phyloP scores from a whole-genome alignment of 1,140 invertebrate species.

The Diuraphis noxia region DNA sequence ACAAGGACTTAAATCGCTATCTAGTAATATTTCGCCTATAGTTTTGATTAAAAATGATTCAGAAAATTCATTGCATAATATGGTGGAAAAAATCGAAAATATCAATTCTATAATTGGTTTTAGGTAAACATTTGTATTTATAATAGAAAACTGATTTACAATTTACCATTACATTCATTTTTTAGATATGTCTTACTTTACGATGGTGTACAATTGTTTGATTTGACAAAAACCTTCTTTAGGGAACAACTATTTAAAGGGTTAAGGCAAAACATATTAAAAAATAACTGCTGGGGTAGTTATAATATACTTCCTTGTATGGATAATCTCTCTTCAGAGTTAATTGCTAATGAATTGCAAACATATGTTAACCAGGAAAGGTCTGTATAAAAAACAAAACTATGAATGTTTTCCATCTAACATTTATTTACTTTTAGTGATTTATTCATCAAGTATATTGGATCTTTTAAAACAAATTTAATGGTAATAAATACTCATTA shows the following conservation, averaged over 20 bases:
- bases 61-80: neutral
- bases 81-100: slow-evolving; percentile 19
- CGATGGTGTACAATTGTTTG: neutral
- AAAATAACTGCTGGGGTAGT: slow-evolving; percentile 26
- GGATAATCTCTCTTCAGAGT: neutral
- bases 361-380: neutral
- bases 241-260: slow-evolving; percentile 45
- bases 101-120: neutral
- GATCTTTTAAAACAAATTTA: neutral
- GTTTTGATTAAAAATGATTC: slow-evolving; percentile 34
- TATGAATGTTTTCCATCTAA: neutral
- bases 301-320: slow-evolving; percentile 27
- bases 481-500: neutral
- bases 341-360: neutral
- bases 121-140: neutral
- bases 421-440: neutral
- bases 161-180: neutral
- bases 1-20: slow-evolving; percentile 31
- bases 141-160: neutral
- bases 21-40: slow-evolving; percentile 2
- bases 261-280: slow-evolving; percentile 41
- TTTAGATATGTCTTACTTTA: slow-evolving; percentile 31
- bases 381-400: neutral
- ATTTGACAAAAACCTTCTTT: slow-evolving; percentile 36
- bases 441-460: neutral